These are phyloP conservation scores for Cyanoliseus patagonus DNA, from an alignment of 2,113 vertebrate species.

Conservation along the genomic window DNA sequence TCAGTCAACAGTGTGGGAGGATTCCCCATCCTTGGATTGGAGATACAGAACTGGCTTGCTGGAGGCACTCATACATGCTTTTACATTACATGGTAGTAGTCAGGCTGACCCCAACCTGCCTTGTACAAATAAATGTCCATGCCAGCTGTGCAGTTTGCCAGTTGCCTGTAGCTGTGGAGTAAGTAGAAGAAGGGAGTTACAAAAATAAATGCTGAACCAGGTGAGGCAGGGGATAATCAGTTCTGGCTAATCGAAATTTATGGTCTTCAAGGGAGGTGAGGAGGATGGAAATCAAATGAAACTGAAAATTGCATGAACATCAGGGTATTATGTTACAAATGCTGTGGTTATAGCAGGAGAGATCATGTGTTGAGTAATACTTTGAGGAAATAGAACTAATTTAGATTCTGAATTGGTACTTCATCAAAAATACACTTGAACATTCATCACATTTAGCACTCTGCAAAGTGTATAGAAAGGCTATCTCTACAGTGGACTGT, in stretches of 20 bases:
- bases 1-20: not conserved
- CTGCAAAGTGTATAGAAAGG: not conserved
- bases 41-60: not conserved
- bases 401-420: not conserved
- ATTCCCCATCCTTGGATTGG: not conserved
- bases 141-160: not conserved
- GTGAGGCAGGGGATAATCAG: not conserved
- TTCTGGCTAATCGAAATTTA: not conserved
- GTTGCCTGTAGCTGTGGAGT: not conserved
- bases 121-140: fast-evolving
- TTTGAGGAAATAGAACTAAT: not conserved
- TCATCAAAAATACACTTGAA: not conserved
- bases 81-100: not conserved
- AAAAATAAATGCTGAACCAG: not conserved
- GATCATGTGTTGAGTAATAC: not conserved
- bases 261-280: not conserved
- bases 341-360: not conserved
- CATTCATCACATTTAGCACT: not conserved
- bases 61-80: fast-evolving
- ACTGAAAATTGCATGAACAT: not conserved
- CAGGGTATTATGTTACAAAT: not conserved
- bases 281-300: not conserved
- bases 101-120: not conserved
- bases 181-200: not conserved
- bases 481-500: not conserved